phyloP scores from a whole-genome alignment of 2,888 invertebrate genomes.

The Apotomis turbidana region DNA sequence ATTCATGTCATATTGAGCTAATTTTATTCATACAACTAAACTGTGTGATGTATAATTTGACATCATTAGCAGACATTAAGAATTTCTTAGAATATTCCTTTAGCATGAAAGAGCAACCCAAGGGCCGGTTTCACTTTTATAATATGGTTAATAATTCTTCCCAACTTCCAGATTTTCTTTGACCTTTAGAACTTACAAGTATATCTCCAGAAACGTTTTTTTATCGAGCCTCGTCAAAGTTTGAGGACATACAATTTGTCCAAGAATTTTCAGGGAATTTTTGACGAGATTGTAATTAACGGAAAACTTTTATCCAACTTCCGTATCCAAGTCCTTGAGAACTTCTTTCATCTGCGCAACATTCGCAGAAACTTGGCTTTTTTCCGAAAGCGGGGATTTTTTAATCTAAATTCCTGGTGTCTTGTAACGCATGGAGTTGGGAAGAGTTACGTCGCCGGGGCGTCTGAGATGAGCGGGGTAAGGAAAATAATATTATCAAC shows the following conservation, averaged over 20 bases:
- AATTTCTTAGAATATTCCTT: too few relatives aligned
- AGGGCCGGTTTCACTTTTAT: too few relatives aligned
- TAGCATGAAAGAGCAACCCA: too few relatives aligned
- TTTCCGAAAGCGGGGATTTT: conserved; percentile 15
- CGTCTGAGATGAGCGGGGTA: neutral
- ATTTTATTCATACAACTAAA: too few relatives aligned
- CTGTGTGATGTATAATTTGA: too few relatives aligned
- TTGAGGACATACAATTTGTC: conserved; percentile 28
- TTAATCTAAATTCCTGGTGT: conserved; percentile 36
- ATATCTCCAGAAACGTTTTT: neutral
- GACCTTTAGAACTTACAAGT: conserved; percentile 5
- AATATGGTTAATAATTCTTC: neutral
- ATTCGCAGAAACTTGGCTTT: conserved; percentile 17
- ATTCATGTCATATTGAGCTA: too few relatives aligned
- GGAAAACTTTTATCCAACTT: conserved; percentile 11
- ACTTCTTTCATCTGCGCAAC: conserved; percentile 28
- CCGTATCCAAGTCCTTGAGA: conserved; percentile 14
- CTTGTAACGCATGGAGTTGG: conserved; percentile 18
- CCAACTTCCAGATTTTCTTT: neutral
- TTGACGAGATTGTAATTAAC: conserved; percentile 25
- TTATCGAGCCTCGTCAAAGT: conserved; percentile 5
- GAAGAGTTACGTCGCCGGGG: conserved; percentile 3
- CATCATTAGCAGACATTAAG: too few relatives aligned
- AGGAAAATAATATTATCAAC: neutral
- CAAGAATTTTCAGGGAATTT: conserved; percentile 17